Evolutionary conservation across 2,113 vertebrate species (phyloP).

Genomic region (Pseudolaguvia tuberculata): DNA sequence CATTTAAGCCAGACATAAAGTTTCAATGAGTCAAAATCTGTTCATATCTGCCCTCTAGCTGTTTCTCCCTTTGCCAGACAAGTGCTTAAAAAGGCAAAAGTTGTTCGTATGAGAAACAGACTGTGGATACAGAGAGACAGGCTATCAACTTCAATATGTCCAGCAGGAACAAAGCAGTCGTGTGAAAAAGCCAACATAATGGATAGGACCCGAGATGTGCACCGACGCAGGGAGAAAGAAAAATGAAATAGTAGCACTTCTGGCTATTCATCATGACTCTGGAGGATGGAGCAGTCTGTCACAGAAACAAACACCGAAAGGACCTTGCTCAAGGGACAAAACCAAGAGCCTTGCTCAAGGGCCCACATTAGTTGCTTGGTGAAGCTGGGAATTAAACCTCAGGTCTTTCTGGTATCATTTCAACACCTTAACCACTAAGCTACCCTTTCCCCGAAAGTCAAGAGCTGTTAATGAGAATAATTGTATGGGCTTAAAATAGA

Average conservation of each 20-base stretch:
- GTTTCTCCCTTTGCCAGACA: constrained; percentile 51
- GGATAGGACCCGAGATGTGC: constrained; percentile 53
- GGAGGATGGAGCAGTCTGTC: constrained; percentile 41
- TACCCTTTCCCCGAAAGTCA: no score
- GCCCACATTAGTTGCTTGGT: no score
- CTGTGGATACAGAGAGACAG: constrained; percentile 58
- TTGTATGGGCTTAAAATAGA: constrained; percentile 38
- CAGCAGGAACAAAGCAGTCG: constrained; percentile 37
- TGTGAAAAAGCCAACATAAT: constrained; percentile 60
- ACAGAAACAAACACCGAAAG: constrained; percentile 45
- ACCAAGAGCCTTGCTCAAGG: no score
- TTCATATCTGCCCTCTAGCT: constrained; percentile 46
- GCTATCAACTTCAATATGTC: constrained; percentile 54
- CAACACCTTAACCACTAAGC: no score
- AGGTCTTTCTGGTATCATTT: no score
- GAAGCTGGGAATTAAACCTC: no score
- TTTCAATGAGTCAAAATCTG: constrained; percentile 59
- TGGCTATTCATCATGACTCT: constrained; percentile 58
- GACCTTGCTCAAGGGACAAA: no score
- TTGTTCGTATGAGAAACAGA: constrained; percentile 54
- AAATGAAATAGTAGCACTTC: constrained; percentile 54
- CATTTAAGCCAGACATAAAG: constrained; percentile 31
- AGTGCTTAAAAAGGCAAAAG: constrained; percentile 55
- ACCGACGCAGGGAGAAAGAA: constrained; percentile 51
- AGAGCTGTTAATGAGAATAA: constrained; percentile 27